Conservation (phyloP, 2,113 vertebrate species). For the Erythrolamprus reginae region DNA sequence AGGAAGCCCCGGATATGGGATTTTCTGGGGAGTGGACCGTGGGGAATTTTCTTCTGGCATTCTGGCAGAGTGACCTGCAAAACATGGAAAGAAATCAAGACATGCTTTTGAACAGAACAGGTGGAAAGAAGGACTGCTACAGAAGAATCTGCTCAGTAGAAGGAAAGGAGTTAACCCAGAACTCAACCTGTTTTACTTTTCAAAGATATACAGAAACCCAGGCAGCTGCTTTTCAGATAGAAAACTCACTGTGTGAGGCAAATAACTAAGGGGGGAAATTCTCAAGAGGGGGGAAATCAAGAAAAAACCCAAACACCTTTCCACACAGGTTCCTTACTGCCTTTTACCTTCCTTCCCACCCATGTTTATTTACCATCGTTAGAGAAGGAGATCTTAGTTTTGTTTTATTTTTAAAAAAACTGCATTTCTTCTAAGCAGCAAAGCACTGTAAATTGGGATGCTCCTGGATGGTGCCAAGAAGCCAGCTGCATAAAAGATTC, state of each 20-base stretch:
- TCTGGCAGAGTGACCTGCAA: slow-evolving; percentile 61
- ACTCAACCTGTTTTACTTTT: slow-evolving; percentile 31
- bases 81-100: slow-evolving; percentile 46
- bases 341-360: slow-evolving; percentile 51
- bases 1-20: slow-evolving; percentile 77
- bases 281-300: slow-evolving; percentile 21
- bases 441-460: slow-evolving; percentile 65
- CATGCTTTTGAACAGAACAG: slow-evolving; percentile 8
- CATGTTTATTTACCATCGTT: slow-evolving; percentile 68
- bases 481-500: slow-evolving; percentile 66
- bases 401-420: not conserved
- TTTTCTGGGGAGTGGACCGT: slow-evolving; percentile 79
- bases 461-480: slow-evolving; percentile 52
- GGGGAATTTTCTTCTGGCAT: slow-evolving; percentile 86
- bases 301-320: slow-evolving; percentile 18
- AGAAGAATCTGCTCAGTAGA: not conserved
- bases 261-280: slow-evolving; percentile 25
- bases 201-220: slow-evolving; percentile 27
- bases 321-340: slow-evolving; percentile 49
- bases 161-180: not conserved
- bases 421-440: slow-evolving; percentile 41
- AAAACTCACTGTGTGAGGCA: not conserved
- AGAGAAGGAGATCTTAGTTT: slow-evolving; percentile 59
- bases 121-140: slow-evolving; percentile 2
- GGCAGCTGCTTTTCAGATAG: slow-evolving; percentile 29